Base-by-base conservation (phyloP, 30 jellyfish, hydroid and myxozoan genomes). In the Aurelia coerulea region DNA sequence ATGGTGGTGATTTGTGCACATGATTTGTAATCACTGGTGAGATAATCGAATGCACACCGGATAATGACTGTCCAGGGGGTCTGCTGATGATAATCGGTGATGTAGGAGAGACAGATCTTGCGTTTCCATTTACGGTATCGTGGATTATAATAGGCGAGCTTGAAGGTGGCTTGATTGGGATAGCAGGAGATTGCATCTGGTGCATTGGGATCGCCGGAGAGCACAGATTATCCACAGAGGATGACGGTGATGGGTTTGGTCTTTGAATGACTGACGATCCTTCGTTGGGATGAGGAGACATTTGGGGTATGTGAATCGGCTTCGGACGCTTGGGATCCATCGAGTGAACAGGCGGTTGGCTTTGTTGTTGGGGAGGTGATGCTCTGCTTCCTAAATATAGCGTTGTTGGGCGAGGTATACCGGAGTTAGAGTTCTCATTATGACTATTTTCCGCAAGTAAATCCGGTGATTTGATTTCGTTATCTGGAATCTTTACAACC, bases 171-270 rank as follows among this genome's bases (percentile, higher is more conserved):
- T 68, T 83, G 7, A 71, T 35, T 0, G 92, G 92, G 19, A 83
- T 70, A 2, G 92, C 63, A 13, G 92, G 92, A 15, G 92, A 83
- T 67, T 71, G 74, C 74, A 71, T 83, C 73, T 72, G 80, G 73
- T 83, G 92, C 92, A 83, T 72, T 17, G 92, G 92, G 19, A 83
- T 83, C n/a, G 92, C 92, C 1, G 92, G 92, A 15, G 92, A 83
- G 56, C 92, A 83, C 31, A 83, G 87, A 46, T 46, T 46, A 59
- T 83, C 92, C 2, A 83, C 82, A 5, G 92, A 58, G 6, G 86
- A 71, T n/a, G 86, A 71, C 1, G 92, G 92, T 5, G 92, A 83
- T 0, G 92, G 92, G 74, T 83, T 83, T n/a, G 80, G 92, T 46
- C 92, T 62, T 50, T 83, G 92, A 17, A 83, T 83, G 32, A 83